Evolutionary conservation across 2,888 invertebrate species (phyloP).

Genomic region (Sarcophaga subvicina): DNA sequence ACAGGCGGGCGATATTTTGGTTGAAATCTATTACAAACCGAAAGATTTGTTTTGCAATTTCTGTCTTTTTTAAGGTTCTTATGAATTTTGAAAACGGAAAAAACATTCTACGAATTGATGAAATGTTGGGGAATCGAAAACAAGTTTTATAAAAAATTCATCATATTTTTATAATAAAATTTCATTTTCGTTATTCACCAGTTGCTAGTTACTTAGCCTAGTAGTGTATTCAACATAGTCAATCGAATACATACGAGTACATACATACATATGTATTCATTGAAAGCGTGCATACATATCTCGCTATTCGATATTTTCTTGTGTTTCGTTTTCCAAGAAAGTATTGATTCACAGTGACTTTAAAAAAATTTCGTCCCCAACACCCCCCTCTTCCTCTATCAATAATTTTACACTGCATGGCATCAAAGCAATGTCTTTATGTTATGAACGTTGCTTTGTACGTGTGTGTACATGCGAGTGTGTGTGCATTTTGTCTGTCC

Average conservation of each 20-base stretch:
- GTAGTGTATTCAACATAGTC: background rate
- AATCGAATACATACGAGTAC: background rate
- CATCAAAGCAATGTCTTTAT: background rate
- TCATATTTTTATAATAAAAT: too few relatives aligned
- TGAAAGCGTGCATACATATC: background rate
- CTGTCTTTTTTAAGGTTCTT: too few relatives aligned
- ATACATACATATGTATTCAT: background rate
- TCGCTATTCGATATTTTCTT: background rate
- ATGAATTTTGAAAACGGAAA: too few relatives aligned
- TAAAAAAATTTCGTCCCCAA: background rate
- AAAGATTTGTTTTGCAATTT: too few relatives aligned
- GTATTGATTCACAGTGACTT: slow-evolving; percentile 21
- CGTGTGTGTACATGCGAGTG: background rate
- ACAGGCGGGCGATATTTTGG: too few relatives aligned
- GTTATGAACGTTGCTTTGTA: background rate
- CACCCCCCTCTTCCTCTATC: background rate
- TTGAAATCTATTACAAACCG: too few relatives aligned
- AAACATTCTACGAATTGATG: too few relatives aligned
- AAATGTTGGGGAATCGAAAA: too few relatives aligned
- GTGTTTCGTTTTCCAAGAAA: background rate
- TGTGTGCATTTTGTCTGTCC: slow-evolving; percentile 15
- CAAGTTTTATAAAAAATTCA: too few relatives aligned
- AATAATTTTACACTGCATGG: background rate
- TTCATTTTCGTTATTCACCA: too few relatives aligned
- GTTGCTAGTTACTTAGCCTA: too few relatives aligned